Conservation (phyloP, 2,113 vertebrate species). For the Arothron firmamentum region DNA sequence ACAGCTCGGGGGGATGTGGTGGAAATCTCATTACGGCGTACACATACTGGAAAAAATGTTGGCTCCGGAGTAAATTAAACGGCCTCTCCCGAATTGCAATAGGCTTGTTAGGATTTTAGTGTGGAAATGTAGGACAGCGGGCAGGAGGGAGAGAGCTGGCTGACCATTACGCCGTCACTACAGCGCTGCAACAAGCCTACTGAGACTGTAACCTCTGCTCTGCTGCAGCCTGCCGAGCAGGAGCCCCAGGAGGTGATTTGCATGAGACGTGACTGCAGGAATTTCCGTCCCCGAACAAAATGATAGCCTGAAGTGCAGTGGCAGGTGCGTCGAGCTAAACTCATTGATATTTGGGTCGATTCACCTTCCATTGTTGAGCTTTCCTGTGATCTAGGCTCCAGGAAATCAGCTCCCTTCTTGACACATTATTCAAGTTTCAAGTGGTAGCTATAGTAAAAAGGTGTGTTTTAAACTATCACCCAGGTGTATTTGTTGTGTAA, state of each 20-base stretch:
- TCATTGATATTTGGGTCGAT: constrained; percentile 27
- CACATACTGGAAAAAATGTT: constrained; percentile 58
- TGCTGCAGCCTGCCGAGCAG: constrained; percentile 25
- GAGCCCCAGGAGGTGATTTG: constrained; percentile 39
- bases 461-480: background rate
- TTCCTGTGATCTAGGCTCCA: constrained; percentile 1
- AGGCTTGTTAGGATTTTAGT: constrained; percentile 61
- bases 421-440: background rate
- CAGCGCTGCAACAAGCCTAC: constrained; percentile 50
- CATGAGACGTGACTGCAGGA: constrained; percentile 44
- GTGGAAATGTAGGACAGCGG: constrained; percentile 43
- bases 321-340: constrained; percentile 8
- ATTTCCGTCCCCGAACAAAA: constrained; percentile 1
- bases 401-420: background rate
- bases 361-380: constrained; percentile 14
- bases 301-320: too few relatives aligned
- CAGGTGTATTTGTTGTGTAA: background rate
- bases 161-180: constrained; percentile 31
- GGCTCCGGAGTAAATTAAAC: constrained; percentile 62
- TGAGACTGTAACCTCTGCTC: constrained; percentile 57
- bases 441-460: background rate
- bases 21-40: constrained; percentile 67
- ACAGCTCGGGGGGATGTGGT: constrained; percentile 57
- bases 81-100: constrained; percentile 61
- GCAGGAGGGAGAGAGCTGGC: background rate